These are phyloP conservation scores for Diplolepis rosae DNA, from an alignment of 2,888 invertebrate genomes.

Conservation along the genomic window DNA sequence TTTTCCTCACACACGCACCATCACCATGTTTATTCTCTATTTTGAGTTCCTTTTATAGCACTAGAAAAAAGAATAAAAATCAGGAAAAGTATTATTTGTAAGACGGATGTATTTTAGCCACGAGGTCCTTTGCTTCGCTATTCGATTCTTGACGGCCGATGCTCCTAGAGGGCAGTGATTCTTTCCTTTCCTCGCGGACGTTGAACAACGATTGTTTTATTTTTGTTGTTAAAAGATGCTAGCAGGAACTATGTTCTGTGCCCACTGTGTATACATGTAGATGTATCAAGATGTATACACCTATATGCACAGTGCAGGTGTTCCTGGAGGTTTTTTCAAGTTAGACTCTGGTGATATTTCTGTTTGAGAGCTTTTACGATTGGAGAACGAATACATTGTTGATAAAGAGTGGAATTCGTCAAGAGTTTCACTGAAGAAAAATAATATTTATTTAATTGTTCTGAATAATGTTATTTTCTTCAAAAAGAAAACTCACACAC, in stretches of 20 bases:
- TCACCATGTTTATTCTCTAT: conserved; percentile 55
- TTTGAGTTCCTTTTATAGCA: conserved; percentile 54
- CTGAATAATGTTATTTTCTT: no score
- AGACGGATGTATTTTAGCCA: background rate
- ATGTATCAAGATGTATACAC: background rate
- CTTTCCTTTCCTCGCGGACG: background rate
- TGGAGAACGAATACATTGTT: background rate
- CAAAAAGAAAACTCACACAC: background rate
- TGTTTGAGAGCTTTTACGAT: background rate
- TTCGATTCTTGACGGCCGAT: conserved; percentile 28
- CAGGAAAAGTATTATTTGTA: conserved; percentile 32
- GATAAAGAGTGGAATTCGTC: background rate
- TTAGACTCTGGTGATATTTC: background rate
- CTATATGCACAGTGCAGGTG: background rate
- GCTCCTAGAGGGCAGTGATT: conserved; percentile 31
- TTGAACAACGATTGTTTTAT: background rate
- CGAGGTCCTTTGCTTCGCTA: conserved; percentile 13
- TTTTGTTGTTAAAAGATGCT: background rate
- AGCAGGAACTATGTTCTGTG: background rate
- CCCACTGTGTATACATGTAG: background rate
- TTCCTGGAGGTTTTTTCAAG: conserved; percentile 14
- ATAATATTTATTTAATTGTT: no score
- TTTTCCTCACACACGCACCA: conserved; percentile 46
- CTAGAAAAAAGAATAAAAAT: conserved; percentile 35
- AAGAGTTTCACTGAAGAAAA: background rate